Conservation (phyloP, 2,797 vertebrate genomes). For the Oryzias sinensis region DNA sequence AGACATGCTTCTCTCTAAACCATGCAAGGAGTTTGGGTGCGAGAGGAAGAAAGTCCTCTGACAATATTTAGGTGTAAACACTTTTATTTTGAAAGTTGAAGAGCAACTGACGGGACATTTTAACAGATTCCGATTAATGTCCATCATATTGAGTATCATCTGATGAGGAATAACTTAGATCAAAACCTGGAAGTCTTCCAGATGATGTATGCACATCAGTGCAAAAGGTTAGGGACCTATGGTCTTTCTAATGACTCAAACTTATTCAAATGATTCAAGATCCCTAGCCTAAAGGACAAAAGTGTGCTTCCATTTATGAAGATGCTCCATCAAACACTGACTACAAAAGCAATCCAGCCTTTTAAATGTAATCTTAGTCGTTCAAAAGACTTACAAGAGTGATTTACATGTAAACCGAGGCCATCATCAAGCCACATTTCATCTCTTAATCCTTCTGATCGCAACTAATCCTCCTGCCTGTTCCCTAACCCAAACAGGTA, state of each 20-base stretch:
- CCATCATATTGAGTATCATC: too few relatives aligned
- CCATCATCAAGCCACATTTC: constrained; percentile 34
- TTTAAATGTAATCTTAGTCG: constrained; percentile 39
- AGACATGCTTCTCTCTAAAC: constrained; percentile 55
- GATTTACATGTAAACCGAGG: constrained; percentile 51
- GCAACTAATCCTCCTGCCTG: constrained; percentile 52
- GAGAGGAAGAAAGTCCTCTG: constrained; percentile 14
- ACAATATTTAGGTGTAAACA: constrained; percentile 11
- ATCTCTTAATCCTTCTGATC: constrained; percentile 62
- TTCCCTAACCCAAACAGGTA: constrained; percentile 34
- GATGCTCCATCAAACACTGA: too few relatives aligned
- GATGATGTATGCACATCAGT: too few relatives aligned
- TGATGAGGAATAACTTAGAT: too few relatives aligned
- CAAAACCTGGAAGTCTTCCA: too few relatives aligned
- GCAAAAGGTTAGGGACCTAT: too few relatives aligned
- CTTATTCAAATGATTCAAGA: too few relatives aligned
- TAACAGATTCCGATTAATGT: constrained; percentile 1
- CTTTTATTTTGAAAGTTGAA: constrained; percentile 5
- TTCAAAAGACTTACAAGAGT: constrained; percentile 18
- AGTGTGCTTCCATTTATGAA: too few relatives aligned
- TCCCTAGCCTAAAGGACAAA: too few relatives aligned
- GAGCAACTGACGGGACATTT: constrained; percentile 13
- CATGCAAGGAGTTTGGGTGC: constrained; percentile 20
- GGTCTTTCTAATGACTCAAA: too few relatives aligned
- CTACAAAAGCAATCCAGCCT: not conserved